Evolutionary conservation across 2,888 invertebrate genomes (phyloP), one percentile per base, ranked within the genome.

Genomic region (Papilio demoleus): DNA sequence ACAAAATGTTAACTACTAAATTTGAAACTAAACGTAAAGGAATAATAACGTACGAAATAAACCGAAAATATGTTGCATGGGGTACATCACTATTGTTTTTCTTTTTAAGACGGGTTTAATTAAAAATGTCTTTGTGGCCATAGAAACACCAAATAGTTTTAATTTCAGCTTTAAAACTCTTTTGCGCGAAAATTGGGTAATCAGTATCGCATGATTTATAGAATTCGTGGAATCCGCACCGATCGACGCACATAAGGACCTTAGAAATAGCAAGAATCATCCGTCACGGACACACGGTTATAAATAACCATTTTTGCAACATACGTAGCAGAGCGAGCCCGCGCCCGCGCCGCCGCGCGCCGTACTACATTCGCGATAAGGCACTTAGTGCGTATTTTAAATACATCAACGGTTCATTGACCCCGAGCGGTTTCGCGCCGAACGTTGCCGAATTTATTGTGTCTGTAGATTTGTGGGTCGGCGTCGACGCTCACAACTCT

Each of bases 381-480:
- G 87, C 88, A 88, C 88, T 87, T 84, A 86, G 84, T 89, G 87
- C 86, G 90, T 90, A 90, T 91, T 90, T 88, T 82, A 88, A 89
- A 91, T 88, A 91, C 91, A 91, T 92, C 91, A 92, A 86, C 87
- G 88, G 92, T 89, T 90, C 91, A 83, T 85, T 87, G 91, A 91
- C 87, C 88, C 84, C 84, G 81, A 81, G 81, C 81, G 81, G 85
- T 82, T 90, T 90, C 84, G 88, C 88, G 83, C 81, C 84, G 87
- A 86, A 86, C 87, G 87, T 85, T 87, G 87, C 82, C 87, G 87
- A 90, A 88, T 88, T 90, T 88, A 90, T 90, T 91, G 90, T 92
- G 92, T 90, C 90, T 92, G 90, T 92, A 92, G 90, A 90, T 91
- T 91, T 92, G 88, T 92, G 87, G 92, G 92, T 92, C 91, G 89